Evolutionary conservation across 2,797 vertebrate genomes (phyloP), one percentile per base, ranked within the genome.

Genomic region (Peromyscus nudipes): DNA sequence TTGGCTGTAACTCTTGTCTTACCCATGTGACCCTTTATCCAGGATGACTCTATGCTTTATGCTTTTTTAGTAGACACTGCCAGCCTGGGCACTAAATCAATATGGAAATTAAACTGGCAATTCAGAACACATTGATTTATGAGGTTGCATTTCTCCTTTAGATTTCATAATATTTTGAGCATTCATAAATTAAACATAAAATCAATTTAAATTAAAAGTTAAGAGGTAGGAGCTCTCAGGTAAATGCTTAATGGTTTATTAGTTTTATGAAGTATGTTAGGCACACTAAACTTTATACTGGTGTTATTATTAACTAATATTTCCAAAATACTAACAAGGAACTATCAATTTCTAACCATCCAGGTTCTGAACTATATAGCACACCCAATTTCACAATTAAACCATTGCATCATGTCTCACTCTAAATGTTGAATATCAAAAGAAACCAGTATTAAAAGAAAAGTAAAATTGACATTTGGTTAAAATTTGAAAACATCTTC

Each of bases 161-260:
- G 77, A 97, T 98, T 98, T 97, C 94, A 92, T 92, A 98, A 94
- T 97, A 97, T 97, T 98, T 98, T 97, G 96, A 98, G 92, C 89
- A 95, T 98, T 98, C 97, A 98, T 98, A 98, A 98, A 98, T 98
- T 98, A 98, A 98, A 94, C 96, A 98, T 95, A 98, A 97, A 97
- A 98, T 98, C 96, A 93, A 98, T 98, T 97, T 96, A 95, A 97
- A 98, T 98, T 98, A 98, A 97, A 96, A 98, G 82, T 95, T 97
- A 90, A 71, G 93, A 62, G 89, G 67, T 80, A 92, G 84, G 92
- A 93, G 81, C 95, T 89, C 92, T 91, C 90, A 96, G 40, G 75
- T 97, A 84, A 88, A 95, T 97, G 43, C 76, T 89, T 89, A 91
- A 85, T 94, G 92, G 31, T 94, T 91, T 97, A 92, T 96, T 96